Evolutionary conservation across 1,140 invertebrate species (phyloP), one percentile per base, ranked within the genome.

Genomic region (Bombus sibiricus): DNA sequence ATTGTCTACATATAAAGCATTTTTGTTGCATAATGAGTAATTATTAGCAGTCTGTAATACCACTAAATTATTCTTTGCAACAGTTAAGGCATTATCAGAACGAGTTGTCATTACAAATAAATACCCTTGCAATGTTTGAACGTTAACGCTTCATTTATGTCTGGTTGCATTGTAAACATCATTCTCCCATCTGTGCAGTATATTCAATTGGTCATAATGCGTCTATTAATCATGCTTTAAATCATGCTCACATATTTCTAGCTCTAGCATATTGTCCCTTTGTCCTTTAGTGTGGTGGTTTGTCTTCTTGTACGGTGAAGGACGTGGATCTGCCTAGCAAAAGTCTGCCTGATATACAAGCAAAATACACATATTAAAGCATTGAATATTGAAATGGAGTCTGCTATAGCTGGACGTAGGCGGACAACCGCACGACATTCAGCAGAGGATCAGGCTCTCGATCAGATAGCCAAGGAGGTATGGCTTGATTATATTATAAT

Each of bases 391-490:
- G 59, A 77, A 86, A 97, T 97, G 96, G 96, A 97, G 93, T 96
- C 95, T 88, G 95, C 95, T 85, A 96, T 97, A 89, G 96, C 96
- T 88, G 97, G 97, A 92, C 96, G 98, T 91, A 96, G 97, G 91
- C 96, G 97, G 86, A 96, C 96, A 86, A 96, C 96, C 87, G 96
- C 97, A 74, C 97, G 97, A 92, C 97, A 97, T 91, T 97, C 97
- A 91, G 97, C 97, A 57, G 98, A 98, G 94, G 98, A 98, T 95
- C 97, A 98, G 93, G 98, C 98, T 64, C 96, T 98, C 78, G 98
- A 98, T 96, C 97, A 98, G 95, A 98, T 98, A 92, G 98, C 98
- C 78, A 98, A 98, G 96, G 98, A 98, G 97, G 98, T 98, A 96
- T 95, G 89, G 81, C 43, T 37, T 81, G 62, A 81, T 86, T 66